phyloP scores from a whole-genome alignment of 2,113 vertebrate species.

The Lagopus leucura region DNA sequence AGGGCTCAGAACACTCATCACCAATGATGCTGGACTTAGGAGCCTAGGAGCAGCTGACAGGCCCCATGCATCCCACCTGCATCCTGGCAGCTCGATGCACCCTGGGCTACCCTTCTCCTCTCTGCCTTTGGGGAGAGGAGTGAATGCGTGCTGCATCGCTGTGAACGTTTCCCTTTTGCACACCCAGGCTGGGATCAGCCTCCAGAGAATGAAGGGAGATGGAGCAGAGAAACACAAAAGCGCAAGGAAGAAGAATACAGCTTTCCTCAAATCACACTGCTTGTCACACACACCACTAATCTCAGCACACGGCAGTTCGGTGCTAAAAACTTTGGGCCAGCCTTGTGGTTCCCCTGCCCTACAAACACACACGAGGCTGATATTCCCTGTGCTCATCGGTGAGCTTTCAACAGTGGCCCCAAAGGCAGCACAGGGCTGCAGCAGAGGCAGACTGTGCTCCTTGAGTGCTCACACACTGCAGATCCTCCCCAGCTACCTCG shows the following conservation, averaged over 20 bases:
- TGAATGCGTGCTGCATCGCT: fast-evolving
- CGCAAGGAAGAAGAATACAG: not conserved
- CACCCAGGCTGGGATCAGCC: not conserved
- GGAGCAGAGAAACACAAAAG: not conserved
- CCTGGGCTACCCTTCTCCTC: not conserved
- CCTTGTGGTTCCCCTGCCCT: not conserved
- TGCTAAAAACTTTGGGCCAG: not conserved
- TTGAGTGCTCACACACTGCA: not conserved
- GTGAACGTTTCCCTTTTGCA: not conserved
- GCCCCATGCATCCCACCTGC: not conserved
- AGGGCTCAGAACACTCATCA: not conserved
- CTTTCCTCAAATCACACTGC: too few relatives aligned
- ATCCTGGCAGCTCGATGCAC: not conserved
- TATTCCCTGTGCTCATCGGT: too few relatives aligned
- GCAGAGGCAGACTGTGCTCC: not conserved
- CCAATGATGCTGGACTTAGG: too few relatives aligned
- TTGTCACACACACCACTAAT: not conserved
- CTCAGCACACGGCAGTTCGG: not conserved
- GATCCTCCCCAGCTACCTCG: not conserved
- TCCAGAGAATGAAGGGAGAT: not conserved
- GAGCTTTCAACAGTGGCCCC: not conserved
- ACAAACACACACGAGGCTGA: not conserved
- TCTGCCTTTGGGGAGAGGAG: too few relatives aligned
- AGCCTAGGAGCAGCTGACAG: not conserved
- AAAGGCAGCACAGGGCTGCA: fast-evolving